Evolutionary conservation across 2,113 vertebrate species (phyloP), one percentile per base, ranked within the genome.

Genomic region (Zapus hudsonius): DNA sequence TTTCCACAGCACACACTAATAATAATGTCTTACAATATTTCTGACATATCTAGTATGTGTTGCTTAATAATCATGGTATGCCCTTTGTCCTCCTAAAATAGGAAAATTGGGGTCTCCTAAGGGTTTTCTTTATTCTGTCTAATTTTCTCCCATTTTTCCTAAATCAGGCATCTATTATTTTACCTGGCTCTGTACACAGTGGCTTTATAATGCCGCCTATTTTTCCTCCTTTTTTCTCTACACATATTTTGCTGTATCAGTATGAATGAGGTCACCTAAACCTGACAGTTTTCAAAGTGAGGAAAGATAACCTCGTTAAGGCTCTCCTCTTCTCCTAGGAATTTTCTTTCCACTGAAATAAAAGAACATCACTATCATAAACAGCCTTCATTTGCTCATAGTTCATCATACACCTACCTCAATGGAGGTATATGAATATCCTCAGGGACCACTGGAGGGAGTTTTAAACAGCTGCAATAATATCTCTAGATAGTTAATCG

Each of bases 21-120:
- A 95, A 91, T 87, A 94, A 95, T 86, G 15, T 33, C 9, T 72
- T 87, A 83, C 95, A 92, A 92, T 93, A 89, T 94, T 95, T 61
- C 59, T 93, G 81, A 94, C 44, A 85, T 90, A 89, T 94, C 36
- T 94, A 79, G 33, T 95, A 52, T 70, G 69, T 74, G 23, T 64
- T 92, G 36, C 57, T 27, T 80, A 89, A 84, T 61, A 85, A 33
- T 96, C 72, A 87, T 44, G 17, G 13, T 66, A 25, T 82, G 25
- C 38, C 12, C 74, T 91, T 96, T 95, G 63, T 80, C 55, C 38
- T 84, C 47, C 66, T 72, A 86, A 81, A 72, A 92, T 73, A 87
- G 47, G 23, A 84, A 95, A 91, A 94, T 92, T 91, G 78, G 69
- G 42, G 93, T 78, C 19, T 38, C 61, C 2, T 17, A 86, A 75